Conservation (phyloP, 2,888 invertebrate species). For the Spicauda simplicius region DNA sequence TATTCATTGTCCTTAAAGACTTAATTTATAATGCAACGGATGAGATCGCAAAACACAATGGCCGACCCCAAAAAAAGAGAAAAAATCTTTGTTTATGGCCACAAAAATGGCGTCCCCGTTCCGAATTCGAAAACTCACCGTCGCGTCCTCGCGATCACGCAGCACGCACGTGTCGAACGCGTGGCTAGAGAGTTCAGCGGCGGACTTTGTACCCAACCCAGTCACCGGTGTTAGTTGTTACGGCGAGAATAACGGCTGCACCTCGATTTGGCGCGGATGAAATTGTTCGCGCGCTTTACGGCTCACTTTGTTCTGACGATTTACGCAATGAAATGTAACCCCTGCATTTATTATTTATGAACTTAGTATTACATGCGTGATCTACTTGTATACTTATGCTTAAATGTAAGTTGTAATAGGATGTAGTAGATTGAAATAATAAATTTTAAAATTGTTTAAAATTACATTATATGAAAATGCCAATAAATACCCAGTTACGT, state of each 20-base stretch:
- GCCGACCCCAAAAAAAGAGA: background rate
- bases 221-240: constrained; percentile 70
- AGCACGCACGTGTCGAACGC: constrained; percentile 60
- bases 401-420: no score
- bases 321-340: constrained; percentile 7
- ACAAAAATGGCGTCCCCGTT: constrained; percentile 33
- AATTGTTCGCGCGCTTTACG: constrained; percentile 37
- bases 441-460: no score
- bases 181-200: constrained; percentile 72
- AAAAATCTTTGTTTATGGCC: constrained; percentile 15
- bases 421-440: no score
- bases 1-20: no score
- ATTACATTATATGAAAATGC: no score
- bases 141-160: constrained; percentile 60
- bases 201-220: constrained; percentile 79
- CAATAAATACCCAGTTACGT: no score
- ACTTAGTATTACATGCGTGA: background rate
- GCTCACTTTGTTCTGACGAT: constrained; percentile 3
- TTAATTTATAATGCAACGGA: no score
- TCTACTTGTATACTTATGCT: background rate
- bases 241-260: constrained; percentile 59
- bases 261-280: constrained; percentile 46
- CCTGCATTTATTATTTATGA: background rate
- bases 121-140: constrained; percentile 41
- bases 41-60: no score